Evolutionary conservation across 2,797 vertebrate species (phyloP).

Genomic region (Geotria australis): DNA sequence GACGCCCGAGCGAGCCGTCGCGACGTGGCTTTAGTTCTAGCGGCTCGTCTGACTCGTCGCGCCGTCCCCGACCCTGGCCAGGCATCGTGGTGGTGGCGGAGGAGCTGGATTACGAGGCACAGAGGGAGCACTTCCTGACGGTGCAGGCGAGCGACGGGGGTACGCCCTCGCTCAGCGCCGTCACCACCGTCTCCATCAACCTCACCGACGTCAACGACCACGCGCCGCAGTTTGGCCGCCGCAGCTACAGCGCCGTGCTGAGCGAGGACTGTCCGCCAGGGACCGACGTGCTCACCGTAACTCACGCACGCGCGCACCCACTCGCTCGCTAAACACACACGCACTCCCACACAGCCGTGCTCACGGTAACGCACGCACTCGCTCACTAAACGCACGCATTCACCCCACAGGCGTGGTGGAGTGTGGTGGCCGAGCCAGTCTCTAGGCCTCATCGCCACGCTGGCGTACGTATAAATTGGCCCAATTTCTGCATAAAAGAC

Average conservation of each 20-base stretch:
- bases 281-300: slow-evolving; percentile 42
- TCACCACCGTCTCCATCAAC: slow-evolving; percentile 57
- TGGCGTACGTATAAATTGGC: too few relatives aligned
- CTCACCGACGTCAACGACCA: slow-evolving; percentile 83
- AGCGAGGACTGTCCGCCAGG: slow-evolving; percentile 49
- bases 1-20: too few relatives aligned
- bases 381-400: too few relatives aligned
- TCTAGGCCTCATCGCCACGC: too few relatives aligned
- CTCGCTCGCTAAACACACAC: not conserved
- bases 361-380: too few relatives aligned
- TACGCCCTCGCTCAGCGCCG: slow-evolving; percentile 40
- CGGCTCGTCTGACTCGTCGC: slow-evolving; percentile 40
- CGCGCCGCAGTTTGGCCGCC: slow-evolving; percentile 38
- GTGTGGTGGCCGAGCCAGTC: too few relatives aligned
- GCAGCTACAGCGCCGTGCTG: slow-evolving; percentile 40
- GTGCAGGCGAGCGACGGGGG: slow-evolving; percentile 76
- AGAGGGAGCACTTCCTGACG: slow-evolving; percentile 58
- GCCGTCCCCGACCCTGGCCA: slow-evolving; percentile 52
- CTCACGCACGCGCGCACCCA: not conserved
- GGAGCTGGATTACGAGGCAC: slow-evolving; percentile 51
- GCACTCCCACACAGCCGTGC: too few relatives aligned
- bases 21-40: too few relatives aligned
- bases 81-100: slow-evolving; percentile 32
- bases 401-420: too few relatives aligned
- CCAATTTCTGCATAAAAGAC: too few relatives aligned